Evolutionary conservation across 2,888 invertebrate species (phyloP).

Genomic region (Nineta flava): DNA sequence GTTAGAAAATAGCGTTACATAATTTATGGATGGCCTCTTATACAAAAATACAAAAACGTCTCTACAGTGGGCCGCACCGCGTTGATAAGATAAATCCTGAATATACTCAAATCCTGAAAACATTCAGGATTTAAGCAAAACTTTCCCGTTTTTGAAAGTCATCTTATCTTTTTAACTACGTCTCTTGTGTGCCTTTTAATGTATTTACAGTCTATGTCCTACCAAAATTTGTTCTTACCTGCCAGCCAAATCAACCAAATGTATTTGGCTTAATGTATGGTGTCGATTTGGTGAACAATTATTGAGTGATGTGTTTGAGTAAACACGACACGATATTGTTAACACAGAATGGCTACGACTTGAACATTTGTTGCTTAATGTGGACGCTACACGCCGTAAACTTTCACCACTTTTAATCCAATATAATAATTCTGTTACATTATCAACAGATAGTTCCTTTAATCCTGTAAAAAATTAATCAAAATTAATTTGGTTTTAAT

Average conservation of each 20-base stretch:
- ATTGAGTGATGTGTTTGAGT: background rate
- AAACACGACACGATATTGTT: constrained; percentile 35
- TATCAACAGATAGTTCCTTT: constrained; percentile 41
- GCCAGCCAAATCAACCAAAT: constrained; percentile 7
- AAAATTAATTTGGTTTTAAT: too few species aligned
- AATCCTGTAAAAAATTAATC: constrained; percentile 31
- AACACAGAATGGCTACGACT: constrained; percentile 60
- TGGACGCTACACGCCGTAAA: constrained; percentile 51
- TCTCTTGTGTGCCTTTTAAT: too few species aligned
- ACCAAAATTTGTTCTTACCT: background rate
- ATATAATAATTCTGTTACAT: constrained; percentile 36
- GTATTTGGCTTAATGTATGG: background rate
- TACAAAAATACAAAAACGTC: too few species aligned
- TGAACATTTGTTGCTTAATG: constrained; percentile 51
- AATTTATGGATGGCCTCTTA: too few species aligned
- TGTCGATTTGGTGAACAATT: background rate
- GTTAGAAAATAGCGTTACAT: too few species aligned
- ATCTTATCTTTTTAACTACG: too few species aligned
- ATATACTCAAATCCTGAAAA: too few species aligned
- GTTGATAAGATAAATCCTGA: too few species aligned
- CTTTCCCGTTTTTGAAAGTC: too few species aligned
- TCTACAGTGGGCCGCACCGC: too few species aligned
- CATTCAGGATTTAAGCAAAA: too few species aligned
- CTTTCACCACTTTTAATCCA: constrained; percentile 43
- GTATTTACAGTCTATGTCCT: too few species aligned